A percentile compares a stretch with the other conserved stretches of the same genome.
phyloP scores from a whole-genome alignment of 2,797 vertebrate species.

The Poecilia picta region DNA sequence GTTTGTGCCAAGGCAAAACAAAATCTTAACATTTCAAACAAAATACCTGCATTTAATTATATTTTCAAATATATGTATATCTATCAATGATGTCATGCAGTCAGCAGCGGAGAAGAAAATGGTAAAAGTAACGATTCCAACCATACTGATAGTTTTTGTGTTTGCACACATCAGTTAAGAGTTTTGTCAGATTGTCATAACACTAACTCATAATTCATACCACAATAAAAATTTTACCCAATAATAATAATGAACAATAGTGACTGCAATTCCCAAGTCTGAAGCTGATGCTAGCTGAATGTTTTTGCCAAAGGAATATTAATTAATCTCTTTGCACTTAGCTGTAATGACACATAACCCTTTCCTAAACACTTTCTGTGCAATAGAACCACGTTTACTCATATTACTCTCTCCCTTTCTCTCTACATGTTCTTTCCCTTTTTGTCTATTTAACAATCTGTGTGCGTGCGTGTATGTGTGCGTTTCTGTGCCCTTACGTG shows the following conservation, averaged over 20 bases:
- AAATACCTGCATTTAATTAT: too few species aligned
- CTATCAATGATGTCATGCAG: too few species aligned
- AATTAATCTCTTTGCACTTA: not conserved
- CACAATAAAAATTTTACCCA: not conserved
- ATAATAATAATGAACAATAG: not conserved
- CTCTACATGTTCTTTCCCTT: constrained; percentile 54
- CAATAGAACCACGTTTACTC: constrained; percentile 66
- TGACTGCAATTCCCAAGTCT: not conserved
- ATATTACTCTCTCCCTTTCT: constrained; percentile 71
- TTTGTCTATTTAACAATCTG: constrained; percentile 22
- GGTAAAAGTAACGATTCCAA: not conserved
- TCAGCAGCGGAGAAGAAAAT: not conserved
- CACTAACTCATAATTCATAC: not conserved
- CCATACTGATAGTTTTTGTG: not conserved
- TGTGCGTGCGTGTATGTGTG: constrained; percentile 21
- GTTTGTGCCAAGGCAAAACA: not conserved
- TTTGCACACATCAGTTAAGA: not conserved
- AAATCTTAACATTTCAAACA: not conserved
- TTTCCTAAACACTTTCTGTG: constrained; percentile 21
- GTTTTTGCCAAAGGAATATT: not conserved
- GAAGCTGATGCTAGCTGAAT: not conserved
- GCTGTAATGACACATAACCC: not conserved
- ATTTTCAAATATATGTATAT: too few species aligned
- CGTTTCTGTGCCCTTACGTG: constrained; percentile 63
- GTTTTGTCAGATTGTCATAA: not conserved